phyloP scores from a whole-genome alignment of 53 echinoderm and acorn worm genomes.

The Antedon mediterranea region DNA sequence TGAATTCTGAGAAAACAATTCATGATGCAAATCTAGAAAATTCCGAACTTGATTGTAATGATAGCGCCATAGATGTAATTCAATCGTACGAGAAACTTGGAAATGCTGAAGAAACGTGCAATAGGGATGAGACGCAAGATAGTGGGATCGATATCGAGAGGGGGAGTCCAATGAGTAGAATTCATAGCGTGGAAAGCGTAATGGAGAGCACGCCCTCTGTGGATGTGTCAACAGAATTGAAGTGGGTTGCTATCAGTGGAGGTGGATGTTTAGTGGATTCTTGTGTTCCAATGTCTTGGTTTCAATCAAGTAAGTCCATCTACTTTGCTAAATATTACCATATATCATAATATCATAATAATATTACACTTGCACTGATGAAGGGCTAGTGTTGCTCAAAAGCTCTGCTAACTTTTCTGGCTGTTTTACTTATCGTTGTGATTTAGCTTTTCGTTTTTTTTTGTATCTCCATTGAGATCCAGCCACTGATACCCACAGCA shows the following conservation, averaged over 20 bases:
- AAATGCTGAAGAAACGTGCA: not conserved
- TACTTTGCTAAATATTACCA: too few species aligned
- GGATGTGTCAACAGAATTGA: slow-evolving; percentile 20
- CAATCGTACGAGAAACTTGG: not conserved
- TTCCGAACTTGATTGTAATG: not conserved
- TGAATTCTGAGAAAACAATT: slow-evolving; percentile 3
- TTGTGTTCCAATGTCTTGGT: slow-evolving; percentile 62
- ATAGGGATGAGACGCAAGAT: not conserved
- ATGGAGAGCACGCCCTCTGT: not conserved
- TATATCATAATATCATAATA: too few species aligned
- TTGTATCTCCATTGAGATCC: too few species aligned
- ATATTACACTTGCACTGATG: too few species aligned
- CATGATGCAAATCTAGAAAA: not conserved
- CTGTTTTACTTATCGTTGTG: too few species aligned
- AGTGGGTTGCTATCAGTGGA: slow-evolving; percentile 76
- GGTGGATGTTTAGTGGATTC: slow-evolving; percentile 74
- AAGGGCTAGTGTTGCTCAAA: too few species aligned
- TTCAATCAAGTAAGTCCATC: slow-evolving; percentile 51
- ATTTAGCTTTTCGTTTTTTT: too few species aligned
- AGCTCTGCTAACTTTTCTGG: too few species aligned
- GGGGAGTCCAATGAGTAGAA: not conserved
- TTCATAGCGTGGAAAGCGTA: not conserved
- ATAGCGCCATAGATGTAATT: not conserved
- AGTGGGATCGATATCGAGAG: not conserved
- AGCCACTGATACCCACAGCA: too few species aligned